Evolutionary conservation across 2,113 vertebrate species (phyloP).

Genomic region (Anolis carolinensis): DNA sequence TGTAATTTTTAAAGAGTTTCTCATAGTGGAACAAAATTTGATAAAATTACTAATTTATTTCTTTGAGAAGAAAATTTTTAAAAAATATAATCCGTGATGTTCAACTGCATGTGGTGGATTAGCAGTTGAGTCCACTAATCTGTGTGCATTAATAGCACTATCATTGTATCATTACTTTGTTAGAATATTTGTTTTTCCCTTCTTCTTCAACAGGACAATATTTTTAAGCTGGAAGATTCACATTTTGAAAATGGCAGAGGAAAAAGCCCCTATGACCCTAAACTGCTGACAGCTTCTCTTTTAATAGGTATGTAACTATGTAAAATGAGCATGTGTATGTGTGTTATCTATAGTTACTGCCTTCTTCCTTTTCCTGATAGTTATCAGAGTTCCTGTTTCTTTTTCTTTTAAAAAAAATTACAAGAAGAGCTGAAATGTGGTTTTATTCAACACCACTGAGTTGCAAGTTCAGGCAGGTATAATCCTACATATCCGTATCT

Average conservation of each 20-base stretch:
- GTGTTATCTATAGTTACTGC: not conserved
- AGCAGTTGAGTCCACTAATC: slow-evolving; percentile 48
- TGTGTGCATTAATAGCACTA: not conserved
- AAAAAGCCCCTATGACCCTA: slow-evolving; percentile 97
- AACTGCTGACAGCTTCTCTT: slow-evolving; percentile 91
- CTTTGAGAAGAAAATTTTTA: too few species aligned
- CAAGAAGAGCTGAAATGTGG: slow-evolving; percentile 15
- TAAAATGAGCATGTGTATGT: not conserved
- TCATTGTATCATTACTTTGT: not conserved
- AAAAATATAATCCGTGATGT: not conserved
- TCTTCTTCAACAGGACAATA: slow-evolving; percentile 84
- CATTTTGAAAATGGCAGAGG: slow-evolving; percentile 94
- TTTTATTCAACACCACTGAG: slow-evolving; percentile 18
- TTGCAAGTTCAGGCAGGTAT: slow-evolving; percentile 20
- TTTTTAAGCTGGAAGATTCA: slow-evolving; percentile 88
- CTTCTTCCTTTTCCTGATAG: not conserved
- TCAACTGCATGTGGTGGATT: not conserved
- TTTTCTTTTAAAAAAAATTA: slow-evolving; percentile 29
- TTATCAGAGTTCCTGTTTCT: not conserved
- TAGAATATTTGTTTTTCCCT: slow-evolving; percentile 20
- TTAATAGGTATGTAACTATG: slow-evolving; percentile 84
- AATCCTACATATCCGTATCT: not conserved
- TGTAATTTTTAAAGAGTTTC: too few species aligned
- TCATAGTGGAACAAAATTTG: too few species aligned
- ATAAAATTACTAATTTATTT: too few species aligned